Evolutionary conservation across 2,797 vertebrate genomes (phyloP), one percentile per base, ranked within the genome.

Genomic region (Galaxias olidus): DNA sequence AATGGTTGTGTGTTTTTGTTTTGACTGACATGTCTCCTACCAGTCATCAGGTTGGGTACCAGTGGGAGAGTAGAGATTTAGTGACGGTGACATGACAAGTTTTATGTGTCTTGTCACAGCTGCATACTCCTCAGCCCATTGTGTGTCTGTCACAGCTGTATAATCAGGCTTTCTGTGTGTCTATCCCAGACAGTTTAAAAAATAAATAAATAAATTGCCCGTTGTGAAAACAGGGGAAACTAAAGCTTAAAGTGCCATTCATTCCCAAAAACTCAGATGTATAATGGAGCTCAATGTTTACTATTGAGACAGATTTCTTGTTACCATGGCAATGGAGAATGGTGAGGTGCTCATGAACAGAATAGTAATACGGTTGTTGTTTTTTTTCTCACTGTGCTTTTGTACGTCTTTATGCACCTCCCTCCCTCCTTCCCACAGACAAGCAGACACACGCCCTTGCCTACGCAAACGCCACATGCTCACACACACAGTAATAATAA

Each of bases 281-380:
- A 56, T 59, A 73, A 75, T 74, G 72, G 59, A 81, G 75, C 82
- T 47, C 18, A 65, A 46, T 69, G 66, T 81, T 70, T 78, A 72
- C 80, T 68, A 71, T 74, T 71, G 78, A 65, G 66, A 60, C 63
- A 69, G 70, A 79, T 66, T 56, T 66, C 40, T 50, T 53, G 76
- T 86, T 85, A 6, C 84, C 87, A 86, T 85, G 80, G 83, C 43
- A 70, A 83, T 10, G 9, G 61, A 42, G 64, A 65, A 56, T 30
- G 59, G 30, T 50, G 65, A 66, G 61, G 55, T 59, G 30, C 54
- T 63, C 72, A 45, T 59, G 59, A 76, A 66, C 53, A 50, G 53
- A 69, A 64, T 66, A 66, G 60, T 61, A 74, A 66, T 62, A 19
- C 55, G 10, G n/a, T 64, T 53, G 56, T 68, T 48, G 48, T 63